phyloP scores from a whole-genome alignment of 2,797 vertebrate genomes.

The Cyclura pinguis region DNA sequence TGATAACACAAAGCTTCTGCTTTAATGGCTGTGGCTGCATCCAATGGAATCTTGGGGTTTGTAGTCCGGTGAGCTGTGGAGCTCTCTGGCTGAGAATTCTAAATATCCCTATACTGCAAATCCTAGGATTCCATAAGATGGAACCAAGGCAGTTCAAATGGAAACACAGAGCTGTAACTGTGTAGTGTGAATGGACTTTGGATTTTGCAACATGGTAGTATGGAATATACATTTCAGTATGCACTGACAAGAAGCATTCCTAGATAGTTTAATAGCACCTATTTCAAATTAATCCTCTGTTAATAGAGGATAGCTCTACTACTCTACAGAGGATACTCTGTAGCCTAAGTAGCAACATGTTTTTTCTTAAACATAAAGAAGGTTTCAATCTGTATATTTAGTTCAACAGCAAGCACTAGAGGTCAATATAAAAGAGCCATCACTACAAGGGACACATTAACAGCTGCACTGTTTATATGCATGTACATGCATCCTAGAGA shows the following conservation, averaged over 20 bases:
- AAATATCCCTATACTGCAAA: too few relatives aligned
- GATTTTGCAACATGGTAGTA: background rate
- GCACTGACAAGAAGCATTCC: background rate
- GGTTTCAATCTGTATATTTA: background rate
- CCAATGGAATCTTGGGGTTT: too few relatives aligned
- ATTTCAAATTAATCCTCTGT: background rate
- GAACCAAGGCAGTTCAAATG: too few relatives aligned
- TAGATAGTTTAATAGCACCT: background rate
- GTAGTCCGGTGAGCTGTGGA: too few relatives aligned
- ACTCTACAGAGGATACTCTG: too few relatives aligned
- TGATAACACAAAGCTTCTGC: too few relatives aligned
- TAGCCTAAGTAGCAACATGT: background rate
- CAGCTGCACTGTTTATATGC: background rate
- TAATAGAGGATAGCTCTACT: too few relatives aligned
- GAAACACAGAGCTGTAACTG: too few relatives aligned
- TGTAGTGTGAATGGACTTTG: background rate
- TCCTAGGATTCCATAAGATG: too few relatives aligned
- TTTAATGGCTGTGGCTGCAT: too few relatives aligned
- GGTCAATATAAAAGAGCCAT: background rate
- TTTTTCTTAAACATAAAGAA: background rate
- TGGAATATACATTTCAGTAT: background rate
- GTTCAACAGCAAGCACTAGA: background rate
- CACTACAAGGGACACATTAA: background rate
- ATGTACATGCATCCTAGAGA: too few relatives aligned
- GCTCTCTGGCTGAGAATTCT: too few relatives aligned